Evolutionary conservation across 1,140 invertebrate species (phyloP).

Genomic region (Conopomorpha cramerella): DNA sequence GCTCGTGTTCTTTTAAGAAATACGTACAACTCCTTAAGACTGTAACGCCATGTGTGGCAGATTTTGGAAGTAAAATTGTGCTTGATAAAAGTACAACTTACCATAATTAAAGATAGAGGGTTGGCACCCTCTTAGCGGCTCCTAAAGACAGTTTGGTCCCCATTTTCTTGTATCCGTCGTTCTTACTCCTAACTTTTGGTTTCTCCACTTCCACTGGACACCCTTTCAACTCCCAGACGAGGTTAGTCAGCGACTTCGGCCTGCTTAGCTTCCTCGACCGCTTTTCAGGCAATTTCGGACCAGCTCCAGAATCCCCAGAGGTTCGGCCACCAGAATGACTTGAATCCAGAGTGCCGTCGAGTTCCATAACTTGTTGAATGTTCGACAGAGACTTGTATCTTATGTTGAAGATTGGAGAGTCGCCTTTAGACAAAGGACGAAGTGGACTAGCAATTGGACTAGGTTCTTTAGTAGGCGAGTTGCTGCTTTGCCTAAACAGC

Average conservation of each 20-base stretch:
- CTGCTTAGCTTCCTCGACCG: slow-evolving; percentile 75
- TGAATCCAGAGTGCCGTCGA: slow-evolving; percentile 83
- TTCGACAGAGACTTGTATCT: slow-evolving; percentile 83
- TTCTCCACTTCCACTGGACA: slow-evolving; percentile 59
- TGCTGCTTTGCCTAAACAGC: slow-evolving; percentile 72
- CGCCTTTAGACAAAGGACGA: slow-evolving; percentile 64
- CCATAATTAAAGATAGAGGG: slow-evolving; percentile 51
- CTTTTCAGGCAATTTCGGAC: slow-evolving; percentile 80
- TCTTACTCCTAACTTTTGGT: slow-evolving; percentile 63
- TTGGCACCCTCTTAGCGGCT: slow-evolving; percentile 52
- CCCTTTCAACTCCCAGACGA: slow-evolving; percentile 80
- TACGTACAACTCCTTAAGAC: too few relatives aligned
- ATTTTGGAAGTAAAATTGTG: not conserved
- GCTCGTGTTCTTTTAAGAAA: too few relatives aligned
- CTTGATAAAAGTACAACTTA: slow-evolving; percentile 14
- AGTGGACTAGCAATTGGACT: slow-evolving; percentile 61
- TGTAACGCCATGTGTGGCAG: not conserved
- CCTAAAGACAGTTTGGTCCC: slow-evolving; percentile 53
- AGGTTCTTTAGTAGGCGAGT: slow-evolving; percentile 74
- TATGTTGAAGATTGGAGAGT: slow-evolving; percentile 81
- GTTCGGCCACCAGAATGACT: slow-evolving; percentile 85
- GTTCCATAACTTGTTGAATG: slow-evolving; percentile 76
- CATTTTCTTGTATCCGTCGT: slow-evolving; percentile 57
- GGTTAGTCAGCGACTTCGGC: slow-evolving; percentile 82
- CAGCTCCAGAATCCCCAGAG: slow-evolving; percentile 80